phyloP scores from a whole-genome alignment of 2,797 vertebrate species.

The Schizopygopsis malacanthus region DNA sequence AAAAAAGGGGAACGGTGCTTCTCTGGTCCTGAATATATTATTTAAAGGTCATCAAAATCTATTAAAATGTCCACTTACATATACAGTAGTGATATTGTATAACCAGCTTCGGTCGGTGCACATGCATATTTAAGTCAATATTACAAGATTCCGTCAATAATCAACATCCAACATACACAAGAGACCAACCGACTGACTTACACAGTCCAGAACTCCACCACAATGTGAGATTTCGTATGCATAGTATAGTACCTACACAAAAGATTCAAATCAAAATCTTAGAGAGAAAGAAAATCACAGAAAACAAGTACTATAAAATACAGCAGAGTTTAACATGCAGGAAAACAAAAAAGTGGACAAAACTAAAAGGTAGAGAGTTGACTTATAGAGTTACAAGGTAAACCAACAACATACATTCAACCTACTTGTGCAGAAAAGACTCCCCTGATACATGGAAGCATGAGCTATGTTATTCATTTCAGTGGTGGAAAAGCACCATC shows the following conservation, averaged over 20 bases:
- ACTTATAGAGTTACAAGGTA: constrained; percentile 31
- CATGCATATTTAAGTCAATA: constrained; percentile 48
- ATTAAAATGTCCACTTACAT: constrained; percentile 26
- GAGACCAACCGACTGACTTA: constrained; percentile 59
- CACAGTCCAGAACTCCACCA: constrained; percentile 67
- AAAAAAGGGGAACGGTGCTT: background rate
- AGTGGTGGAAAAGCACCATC: constrained; percentile 55
- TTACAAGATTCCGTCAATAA: constrained; percentile 42
- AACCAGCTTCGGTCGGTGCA: constrained; percentile 4
- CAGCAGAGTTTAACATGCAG: constrained; percentile 68
- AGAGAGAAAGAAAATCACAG: constrained; percentile 52
- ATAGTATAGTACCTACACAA: constrained; percentile 73
- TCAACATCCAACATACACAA: constrained; percentile 54
- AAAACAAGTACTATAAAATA: constrained; percentile 52
- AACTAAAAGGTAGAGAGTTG: constrained; percentile 46
- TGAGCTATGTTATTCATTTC: constrained; percentile 59
- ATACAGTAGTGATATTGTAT: constrained; percentile 4
- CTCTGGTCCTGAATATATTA: constrained; percentile 23
- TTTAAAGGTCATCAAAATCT: constrained; percentile 23
- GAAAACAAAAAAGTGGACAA: constrained; percentile 36
- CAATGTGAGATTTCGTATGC: constrained; percentile 73
- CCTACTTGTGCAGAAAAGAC: constrained; percentile 66
- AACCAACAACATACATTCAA: constrained; percentile 66
- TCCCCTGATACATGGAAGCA: constrained; percentile 71
- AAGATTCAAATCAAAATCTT: background rate